Conservation (phyloP, 1,140 invertebrate species). For the Anastatus disparis region DNA sequence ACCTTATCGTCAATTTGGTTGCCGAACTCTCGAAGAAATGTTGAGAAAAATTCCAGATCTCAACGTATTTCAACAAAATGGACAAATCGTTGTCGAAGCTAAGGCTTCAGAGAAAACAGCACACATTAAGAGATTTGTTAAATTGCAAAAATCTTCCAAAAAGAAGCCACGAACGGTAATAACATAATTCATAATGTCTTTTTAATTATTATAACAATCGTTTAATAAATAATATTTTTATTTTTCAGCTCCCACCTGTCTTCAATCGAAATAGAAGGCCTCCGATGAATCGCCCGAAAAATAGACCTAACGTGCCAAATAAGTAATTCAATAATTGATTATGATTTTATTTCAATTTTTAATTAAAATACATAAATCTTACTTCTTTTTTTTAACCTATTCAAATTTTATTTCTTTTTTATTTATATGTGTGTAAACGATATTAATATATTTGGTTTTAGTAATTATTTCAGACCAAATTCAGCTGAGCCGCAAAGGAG, state of each 20-base stretch:
- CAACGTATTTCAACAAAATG: not conserved
- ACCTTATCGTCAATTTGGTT: constrained; percentile 29
- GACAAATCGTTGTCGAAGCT: constrained; percentile 52
- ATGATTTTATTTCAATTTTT: no score
- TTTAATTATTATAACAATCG: no score
- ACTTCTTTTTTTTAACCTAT: no score
- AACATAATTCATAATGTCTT: no score
- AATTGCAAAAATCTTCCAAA: constrained; percentile 66
- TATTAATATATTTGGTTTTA: no score
- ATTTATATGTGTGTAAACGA: no score
- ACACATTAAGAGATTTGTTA: constrained; percentile 71
- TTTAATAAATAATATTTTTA: not conserved
- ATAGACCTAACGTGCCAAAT: not conserved
- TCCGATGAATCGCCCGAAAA: not conserved
- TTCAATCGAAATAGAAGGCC: constrained; percentile 1
- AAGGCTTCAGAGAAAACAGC: constrained; percentile 67
- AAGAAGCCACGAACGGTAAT: constrained; percentile 54
- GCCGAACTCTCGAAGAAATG: constrained; percentile 16
- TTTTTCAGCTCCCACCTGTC: not conserved
- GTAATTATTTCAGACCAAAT: not conserved
- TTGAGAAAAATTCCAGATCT: constrained; percentile 1
- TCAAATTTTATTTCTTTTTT: no score
- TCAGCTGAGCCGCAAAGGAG: not conserved
- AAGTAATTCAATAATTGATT: not conserved
- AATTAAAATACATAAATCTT: no score